Evolutionary conservation across 2,797 vertebrate genomes (phyloP).

Genomic region (Cynodonichthys magdalenae): DNA sequence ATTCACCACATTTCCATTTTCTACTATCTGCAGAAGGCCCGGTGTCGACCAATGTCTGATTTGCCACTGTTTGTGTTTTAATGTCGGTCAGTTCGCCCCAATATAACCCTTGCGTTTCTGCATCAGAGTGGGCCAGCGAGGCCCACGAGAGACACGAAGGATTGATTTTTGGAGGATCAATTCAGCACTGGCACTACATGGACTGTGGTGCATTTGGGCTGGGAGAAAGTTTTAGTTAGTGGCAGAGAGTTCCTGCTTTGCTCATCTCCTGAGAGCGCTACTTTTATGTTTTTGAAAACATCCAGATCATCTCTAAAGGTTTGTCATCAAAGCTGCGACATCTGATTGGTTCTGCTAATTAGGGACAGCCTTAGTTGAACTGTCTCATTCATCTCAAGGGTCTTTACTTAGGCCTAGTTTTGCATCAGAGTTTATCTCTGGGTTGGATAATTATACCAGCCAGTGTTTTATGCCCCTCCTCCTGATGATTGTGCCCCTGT

Average conservation of each 20-base stretch:
- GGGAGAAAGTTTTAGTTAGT: conserved; percentile 36
- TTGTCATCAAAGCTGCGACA: conserved; percentile 34
- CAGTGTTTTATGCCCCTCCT: conserved; percentile 66
- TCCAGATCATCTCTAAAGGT: conserved; percentile 36
- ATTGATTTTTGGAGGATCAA: conserved; percentile 75
- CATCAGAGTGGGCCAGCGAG: conserved; percentile 62
- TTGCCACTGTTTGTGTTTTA: conserved; percentile 53
- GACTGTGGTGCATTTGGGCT: conserved; percentile 48
- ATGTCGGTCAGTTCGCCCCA: conserved; percentile 68
- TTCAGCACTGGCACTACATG: conserved; percentile 57
- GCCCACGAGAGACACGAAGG: conserved; percentile 64
- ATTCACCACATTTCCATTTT: conserved; percentile 24
- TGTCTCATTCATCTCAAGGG: conserved; percentile 53
- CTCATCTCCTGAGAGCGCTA: conserved; percentile 28
- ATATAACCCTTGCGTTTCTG: conserved; percentile 69
- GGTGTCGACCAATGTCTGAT: conserved; percentile 45
- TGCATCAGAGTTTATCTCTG: conserved; percentile 60
- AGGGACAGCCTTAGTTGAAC: conserved; percentile 40
- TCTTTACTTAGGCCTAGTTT: conserved; percentile 62
- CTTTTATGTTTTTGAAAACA: conserved; percentile 49
- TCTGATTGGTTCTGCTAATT: conserved; percentile 60
- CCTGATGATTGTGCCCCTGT: conserved; percentile 63
- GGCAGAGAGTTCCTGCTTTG: conserved; percentile 32
- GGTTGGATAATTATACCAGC: conserved; percentile 63
- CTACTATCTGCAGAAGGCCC: conserved; percentile 47